A percentile compares a stretch with the other conserved stretches of the same genome.
These are phyloP conservation scores for Homalodisca vitripennis DNA, from an alignment of 1,140 invertebrate genomes.

Conservation along the genomic window DNA sequence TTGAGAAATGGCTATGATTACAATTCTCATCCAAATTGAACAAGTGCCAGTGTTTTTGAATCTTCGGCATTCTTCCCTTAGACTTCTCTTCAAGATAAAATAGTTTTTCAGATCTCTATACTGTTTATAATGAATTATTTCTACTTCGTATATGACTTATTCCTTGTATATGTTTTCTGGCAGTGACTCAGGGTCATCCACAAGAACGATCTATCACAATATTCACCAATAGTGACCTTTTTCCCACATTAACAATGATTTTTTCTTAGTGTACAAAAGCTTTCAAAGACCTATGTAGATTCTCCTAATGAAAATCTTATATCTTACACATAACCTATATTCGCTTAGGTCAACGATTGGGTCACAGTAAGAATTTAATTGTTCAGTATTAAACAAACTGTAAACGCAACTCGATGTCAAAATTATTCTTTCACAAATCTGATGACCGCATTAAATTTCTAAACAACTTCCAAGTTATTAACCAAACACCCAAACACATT, in stretches of 20 bases:
- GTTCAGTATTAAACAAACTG: no score
- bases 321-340: no score
- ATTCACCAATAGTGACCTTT: constrained; percentile 41
- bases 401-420: no score
- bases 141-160: constrained; percentile 35
- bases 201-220: constrained; percentile 41
- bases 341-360: no score
- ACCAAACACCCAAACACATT: no score
- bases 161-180: constrained; percentile 40
- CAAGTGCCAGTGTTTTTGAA: constrained; percentile 33
- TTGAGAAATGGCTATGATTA: constrained; percentile 38
- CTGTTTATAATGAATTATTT: constrained; percentile 38
- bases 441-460: no score
- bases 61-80: constrained; percentile 36
- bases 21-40: constrained; percentile 39
- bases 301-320: no score
- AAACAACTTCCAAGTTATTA: no score
- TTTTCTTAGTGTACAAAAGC: no score
- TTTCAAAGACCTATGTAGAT: no score
- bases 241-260: constrained; percentile 34
- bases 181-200: constrained; percentile 40
- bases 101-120: constrained; percentile 38
- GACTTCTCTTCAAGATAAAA: constrained; percentile 39
- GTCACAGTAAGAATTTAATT: no score
- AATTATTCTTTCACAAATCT: no score